Base-by-base conservation (phyloP, 2,888 invertebrate species). In the Phengaris alcon region DNA sequence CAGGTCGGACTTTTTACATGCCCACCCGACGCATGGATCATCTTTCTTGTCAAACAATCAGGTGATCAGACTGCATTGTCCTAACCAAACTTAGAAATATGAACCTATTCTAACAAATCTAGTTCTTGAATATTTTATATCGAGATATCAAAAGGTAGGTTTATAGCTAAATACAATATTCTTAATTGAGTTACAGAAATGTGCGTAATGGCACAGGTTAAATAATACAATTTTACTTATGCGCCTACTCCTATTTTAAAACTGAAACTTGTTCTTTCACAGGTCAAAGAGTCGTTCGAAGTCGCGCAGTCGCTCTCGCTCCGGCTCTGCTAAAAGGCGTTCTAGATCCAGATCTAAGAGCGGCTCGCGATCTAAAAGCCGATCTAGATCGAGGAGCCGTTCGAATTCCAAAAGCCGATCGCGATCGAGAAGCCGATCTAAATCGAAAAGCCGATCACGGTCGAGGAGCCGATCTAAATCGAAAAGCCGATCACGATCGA, bases 271-370 rank as follows among this genome's bases (percentile, higher is more conserved):
- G 59, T 59, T 8, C 9, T 46, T 69, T 46, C 22, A 46, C 64
- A 64, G 87, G 84, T 93, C 82, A 79, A 82, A 85, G 81, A 90
- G 91, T 75, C 88, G 90, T 46, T 93, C 92, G 13, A 88, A 88
- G 79, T 94, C 93, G 2, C 86, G 88, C 69, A 86, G 86, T 75
- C 82, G 90, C 1, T 89, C 89, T 1, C 84, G 87, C 3, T 89
- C 90, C 0, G 85, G 85, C 1, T 88, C 88, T 55, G 79, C 79
- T 8, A 81, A 80, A 55, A 82, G 82, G 13, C 81, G 88, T n/a
- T 87, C 85, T 2, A 83, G 85, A 15, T 88, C 88, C 15, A 79
- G 82, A 0, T 89, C 87, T 0, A 79, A 86, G 76, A 88, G 88
- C 73, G 83, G 85, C 0, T 91, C 91, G n/a, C 78, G 84, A 22